Percentiles rank a stretch among this genome's conserved stretches.
Conservation (phyloP, 2,888 invertebrate genomes). For the Dione juno region DNA sequence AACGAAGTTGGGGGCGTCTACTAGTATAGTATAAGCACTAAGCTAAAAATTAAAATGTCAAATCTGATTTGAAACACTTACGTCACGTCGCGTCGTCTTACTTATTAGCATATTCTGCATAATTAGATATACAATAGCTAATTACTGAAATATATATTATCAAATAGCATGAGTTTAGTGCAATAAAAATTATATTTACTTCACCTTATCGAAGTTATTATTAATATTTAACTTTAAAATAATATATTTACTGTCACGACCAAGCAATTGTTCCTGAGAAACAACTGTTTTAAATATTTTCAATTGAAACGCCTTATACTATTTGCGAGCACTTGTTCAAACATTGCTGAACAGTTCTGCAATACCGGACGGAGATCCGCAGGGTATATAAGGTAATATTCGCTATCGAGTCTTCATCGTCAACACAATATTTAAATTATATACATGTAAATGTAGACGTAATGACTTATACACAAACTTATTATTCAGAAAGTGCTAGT, state of each 20-base stretch:
- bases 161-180: too few species aligned
- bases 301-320: conserved; percentile 52
- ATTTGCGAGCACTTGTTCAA: conserved; percentile 57
- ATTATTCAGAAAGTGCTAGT: conserved; percentile 62
- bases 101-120: neutral
- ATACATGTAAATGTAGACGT: conserved; percentile 31
- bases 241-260: too few species aligned
- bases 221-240: too few species aligned
- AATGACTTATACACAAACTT: conserved; percentile 34
- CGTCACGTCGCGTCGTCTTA: neutral
- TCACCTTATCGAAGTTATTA: too few species aligned
- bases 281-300: conserved; percentile 32
- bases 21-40: too few species aligned
- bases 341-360: conserved; percentile 42
- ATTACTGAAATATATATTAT: too few species aligned
- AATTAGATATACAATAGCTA: neutral
- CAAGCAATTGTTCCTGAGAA: neutral
- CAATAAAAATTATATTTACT: too few species aligned
- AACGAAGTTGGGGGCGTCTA: too few species aligned
- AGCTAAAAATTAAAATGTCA: neutral
- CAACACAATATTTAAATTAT: conserved; percentile 17
- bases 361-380: conserved; percentile 19
- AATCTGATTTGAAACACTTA: neutral
- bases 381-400: conserved; percentile 32
- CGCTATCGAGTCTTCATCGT: conserved; percentile 23